Base-by-base conservation (phyloP, 92 coral and sea anemone species). In the Palythoa caribaeorum region DNA sequence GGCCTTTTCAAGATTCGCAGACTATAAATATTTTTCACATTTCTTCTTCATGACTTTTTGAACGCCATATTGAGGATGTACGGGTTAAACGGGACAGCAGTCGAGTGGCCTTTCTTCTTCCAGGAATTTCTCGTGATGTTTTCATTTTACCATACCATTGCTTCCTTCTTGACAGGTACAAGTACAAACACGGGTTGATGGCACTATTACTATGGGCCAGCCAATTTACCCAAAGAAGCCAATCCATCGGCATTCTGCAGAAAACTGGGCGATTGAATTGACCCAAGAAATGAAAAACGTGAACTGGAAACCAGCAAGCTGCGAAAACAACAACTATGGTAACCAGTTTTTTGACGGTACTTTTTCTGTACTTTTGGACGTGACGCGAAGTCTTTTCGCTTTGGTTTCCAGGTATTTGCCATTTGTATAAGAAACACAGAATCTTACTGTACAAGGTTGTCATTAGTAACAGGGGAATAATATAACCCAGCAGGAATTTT, bases 401-500 rank as follows among this genome's bases (percentile, higher is more conserved):
- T 62, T 79, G 84, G 17, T 59, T 79, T 9, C 84, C 84, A 38
- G 84, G 84, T 60, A 79, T 79, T 79, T n/a, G 84, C 84, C 84
- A 79, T 3, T 38, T 16, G 84, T 79, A 79, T 28, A 79, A 59
- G 72, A 79, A 79, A 6, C 72, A 36, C 55, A 79, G 19, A 39
- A 79, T 59, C n/a, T 66, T 65, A 9, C 71, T 38, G 73, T 79
- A 79, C 84, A 79, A 60, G 2, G 39, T 10, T 6, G 51, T 21
- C 72, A 62, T 60, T 14, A 62, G 14, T 19, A 60, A 40, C 17
- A 79, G 73, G 6, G 84, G 84, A 79, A 79, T 40, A 3, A 16
- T 5, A 19, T 11, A 79, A 12, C 73, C 73, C 19, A 79, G 72
- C 73, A 79, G 35, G 9, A 79, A 79, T 55, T 60, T 59, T 6